A percentile compares a stretch with the other conserved stretches of the same genome.
These are phyloP conservation scores for Hippoglossus hippoglossus DNA, from an alignment of 2,797 vertebrate species.

Conservation along the genomic window DNA sequence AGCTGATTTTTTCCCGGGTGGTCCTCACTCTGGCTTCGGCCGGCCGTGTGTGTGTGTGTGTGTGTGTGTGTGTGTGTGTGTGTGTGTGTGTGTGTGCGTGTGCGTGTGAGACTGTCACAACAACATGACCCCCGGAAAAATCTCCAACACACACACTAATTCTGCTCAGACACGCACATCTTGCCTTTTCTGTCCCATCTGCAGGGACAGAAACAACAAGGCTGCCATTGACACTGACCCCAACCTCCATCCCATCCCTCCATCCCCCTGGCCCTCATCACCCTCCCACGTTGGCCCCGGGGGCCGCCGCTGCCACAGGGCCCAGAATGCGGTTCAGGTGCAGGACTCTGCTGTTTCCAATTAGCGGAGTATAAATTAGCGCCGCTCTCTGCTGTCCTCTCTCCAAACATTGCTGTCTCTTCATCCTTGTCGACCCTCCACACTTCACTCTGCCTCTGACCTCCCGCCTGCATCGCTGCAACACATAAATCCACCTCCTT, in stretches of 20 bases:
- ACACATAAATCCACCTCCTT: slow-evolving; percentile 83
- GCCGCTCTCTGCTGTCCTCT: slow-evolving; percentile 75
- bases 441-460: slow-evolving; percentile 78
- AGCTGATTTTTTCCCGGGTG: slow-evolving; percentile 71
- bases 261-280: slow-evolving; percentile 63
- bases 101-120: slow-evolving; percentile 76
- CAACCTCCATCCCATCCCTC: slow-evolving; percentile 56
- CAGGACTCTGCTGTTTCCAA: slow-evolving; percentile 84
- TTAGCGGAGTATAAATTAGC: slow-evolving; percentile 86
- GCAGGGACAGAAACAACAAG: slow-evolving; percentile 78
- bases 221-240: slow-evolving; percentile 82
- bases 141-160: slow-evolving; percentile 66
- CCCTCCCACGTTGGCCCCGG: slow-evolving; percentile 74
- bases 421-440: slow-evolving; percentile 80
- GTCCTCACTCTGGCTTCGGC: slow-evolving; percentile 64
- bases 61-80: slow-evolving; percentile 48
- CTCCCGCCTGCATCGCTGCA: slow-evolving; percentile 62
- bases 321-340: slow-evolving; percentile 84
- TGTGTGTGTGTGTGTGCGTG: slow-evolving; percentile 50
- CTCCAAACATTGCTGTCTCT: slow-evolving; percentile 80
- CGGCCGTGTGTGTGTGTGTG: slow-evolving; percentile 47
- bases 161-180: slow-evolving; percentile 51
- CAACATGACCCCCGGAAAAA: slow-evolving; percentile 70
- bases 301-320: slow-evolving; percentile 40
- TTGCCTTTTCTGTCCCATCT: slow-evolving; percentile 51